Base-by-base conservation (phyloP, 1,140 invertebrate genomes). In the Lutraria rhynchaena region DNA sequence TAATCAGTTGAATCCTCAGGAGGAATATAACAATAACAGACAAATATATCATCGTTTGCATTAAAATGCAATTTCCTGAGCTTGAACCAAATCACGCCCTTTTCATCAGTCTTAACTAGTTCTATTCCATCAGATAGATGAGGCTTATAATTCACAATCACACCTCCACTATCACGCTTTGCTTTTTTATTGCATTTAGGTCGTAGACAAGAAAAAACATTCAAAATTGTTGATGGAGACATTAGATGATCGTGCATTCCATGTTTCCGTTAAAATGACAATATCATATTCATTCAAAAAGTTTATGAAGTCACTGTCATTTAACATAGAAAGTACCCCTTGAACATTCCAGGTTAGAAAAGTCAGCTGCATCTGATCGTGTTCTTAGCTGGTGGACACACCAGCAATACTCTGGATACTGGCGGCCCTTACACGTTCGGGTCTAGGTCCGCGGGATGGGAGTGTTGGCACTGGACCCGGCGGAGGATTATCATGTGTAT, bases 221-320 rank as follows among this genome's bases (percentile, higher is more conserved):
- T n/a, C n/a, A n/a, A n/a, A n/a, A n/a, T n/a, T n/a, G n/a, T n/a
- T n/a, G n/a, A n/a, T n/a, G n/a, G n/a, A n/a, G n/a, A 74, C 31
- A 74, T 58, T 60, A 11, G 13, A 27, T 0, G 41, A 7, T 24
- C 41, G 57, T 13, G 70, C 31, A 74, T 74, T 57, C 70, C 70
- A 74, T 13, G 70, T 74, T 58, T 74, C 70, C 11, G 70, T 74
- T 13, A 58, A 35, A 37, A 58, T 58, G 3, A 74, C 7, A 37
- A 74, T n/a, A 31, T 74, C 70, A 74, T n/a, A n/a, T n/a, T n/a
- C n/a, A n/a, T n/a, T n/a, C n/a, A n/a, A n/a, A n/a, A n/a, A n/a
- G n/a, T n/a, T 74, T 27, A 74, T 49, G 55, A 71, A 71, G 17
- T 53, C 69, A 53, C 24, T 35, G 46, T 71, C 69, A 15, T 49